Evolutionary conservation across 2,113 vertebrate genomes (phyloP).

Genomic region (Megaceryle maxima): DNA sequence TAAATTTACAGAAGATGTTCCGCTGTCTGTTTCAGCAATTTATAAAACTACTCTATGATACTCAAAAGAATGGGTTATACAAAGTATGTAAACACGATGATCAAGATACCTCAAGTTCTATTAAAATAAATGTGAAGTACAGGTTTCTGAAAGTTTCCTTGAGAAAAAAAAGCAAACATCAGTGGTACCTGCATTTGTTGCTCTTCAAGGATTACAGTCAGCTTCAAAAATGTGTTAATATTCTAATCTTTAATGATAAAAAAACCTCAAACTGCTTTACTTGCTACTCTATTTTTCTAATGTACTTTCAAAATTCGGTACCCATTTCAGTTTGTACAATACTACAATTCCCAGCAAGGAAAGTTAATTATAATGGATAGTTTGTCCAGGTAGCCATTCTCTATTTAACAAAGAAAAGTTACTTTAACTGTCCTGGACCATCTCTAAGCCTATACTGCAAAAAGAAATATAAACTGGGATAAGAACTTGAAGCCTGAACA

Average conservation of each 20-base stretch:
- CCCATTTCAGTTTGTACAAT: not conserved
- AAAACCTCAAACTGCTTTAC: not conserved
- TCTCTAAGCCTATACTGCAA: not conserved
- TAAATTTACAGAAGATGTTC: not conserved
- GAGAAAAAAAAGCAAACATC: not conserved
- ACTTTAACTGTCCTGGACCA: not conserved
- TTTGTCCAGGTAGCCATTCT: not conserved
- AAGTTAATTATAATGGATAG: not conserved
- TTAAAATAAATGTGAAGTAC: not conserved
- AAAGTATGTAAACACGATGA: not conserved
- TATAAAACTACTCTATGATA: not conserved
- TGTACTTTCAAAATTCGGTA: not conserved
- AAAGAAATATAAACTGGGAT: not conserved
- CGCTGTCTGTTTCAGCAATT: not conserved
- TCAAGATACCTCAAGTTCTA: not conserved
- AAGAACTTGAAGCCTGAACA: not conserved
- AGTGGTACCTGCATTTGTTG: not conserved
- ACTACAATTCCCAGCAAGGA: not conserved
- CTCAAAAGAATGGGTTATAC: not conserved
- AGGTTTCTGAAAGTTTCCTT: not conserved
- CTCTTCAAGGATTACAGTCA: not conserved
- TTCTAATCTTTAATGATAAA: not conserved
- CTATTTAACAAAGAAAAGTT: not conserved
- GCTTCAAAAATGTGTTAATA: not conserved
- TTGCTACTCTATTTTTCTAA: not conserved